Conservation (phyloP, 1,140 invertebrate species). For the Pemphigus obesinymphae region DNA sequence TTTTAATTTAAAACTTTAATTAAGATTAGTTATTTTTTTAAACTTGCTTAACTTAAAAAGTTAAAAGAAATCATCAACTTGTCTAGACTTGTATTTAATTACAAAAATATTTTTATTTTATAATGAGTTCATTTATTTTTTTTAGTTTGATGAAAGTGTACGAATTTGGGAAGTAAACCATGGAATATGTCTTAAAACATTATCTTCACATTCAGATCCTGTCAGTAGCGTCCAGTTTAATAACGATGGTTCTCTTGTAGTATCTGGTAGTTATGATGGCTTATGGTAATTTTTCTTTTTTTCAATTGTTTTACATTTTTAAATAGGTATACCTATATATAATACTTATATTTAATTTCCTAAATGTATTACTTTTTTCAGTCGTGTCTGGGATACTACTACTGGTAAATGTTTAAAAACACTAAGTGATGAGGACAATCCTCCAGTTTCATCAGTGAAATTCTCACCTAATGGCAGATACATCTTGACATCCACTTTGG, state of each 20-base stretch:
- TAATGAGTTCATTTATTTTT: constrained; percentile 32
- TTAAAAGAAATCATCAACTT: no score
- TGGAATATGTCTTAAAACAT: constrained; percentile 93
- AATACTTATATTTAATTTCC: constrained; percentile 36
- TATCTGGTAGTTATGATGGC: constrained; percentile 98
- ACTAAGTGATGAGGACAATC: constrained; percentile 93
- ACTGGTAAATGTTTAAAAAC: constrained; percentile 99
- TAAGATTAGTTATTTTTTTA: no score
- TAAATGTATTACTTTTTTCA: constrained; percentile 53
- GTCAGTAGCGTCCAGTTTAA: constrained; percentile 98
- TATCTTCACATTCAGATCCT: constrained; percentile 98
- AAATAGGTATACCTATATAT: no score
- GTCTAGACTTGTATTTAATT: no score
- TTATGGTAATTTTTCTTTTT: constrained; percentile 72
- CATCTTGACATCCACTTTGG: constrained; percentile 94
- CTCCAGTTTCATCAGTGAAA: constrained; percentile 99
- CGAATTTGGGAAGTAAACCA: constrained; percentile 99
- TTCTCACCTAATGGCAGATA: constrained; percentile 99
- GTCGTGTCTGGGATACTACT: constrained; percentile 99
- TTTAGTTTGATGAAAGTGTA: constrained; percentile 96
- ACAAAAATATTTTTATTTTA: background rate
- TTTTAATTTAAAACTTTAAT: no score
- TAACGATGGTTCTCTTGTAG: constrained; percentile 95
- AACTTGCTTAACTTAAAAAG: no score
- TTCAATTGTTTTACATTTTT: no score